Base-by-base conservation (phyloP, 1,140 invertebrate genomes). In the Apis laboriosa region DNA sequence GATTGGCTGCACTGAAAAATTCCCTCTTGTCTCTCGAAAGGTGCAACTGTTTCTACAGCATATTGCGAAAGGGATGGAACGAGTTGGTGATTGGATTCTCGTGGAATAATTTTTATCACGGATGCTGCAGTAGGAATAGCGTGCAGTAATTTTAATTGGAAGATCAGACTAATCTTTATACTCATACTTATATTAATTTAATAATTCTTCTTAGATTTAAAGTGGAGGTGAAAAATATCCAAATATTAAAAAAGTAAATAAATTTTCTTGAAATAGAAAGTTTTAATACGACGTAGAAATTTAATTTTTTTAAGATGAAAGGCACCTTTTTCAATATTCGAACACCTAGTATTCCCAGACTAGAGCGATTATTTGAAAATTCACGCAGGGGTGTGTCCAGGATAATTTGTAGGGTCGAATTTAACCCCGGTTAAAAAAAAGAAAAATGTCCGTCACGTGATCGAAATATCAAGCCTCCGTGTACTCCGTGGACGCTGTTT, bases 391-490 rank as follows among this genome's bases (percentile, higher is more conserved):
- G 21, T n/a, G 49, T n/a, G 49, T 49, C 56, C 43, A 8, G 28
- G 11, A 49, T 43, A 53, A 77, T 77, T 77, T 68, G 34, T 1
- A 12, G 34, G 1, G 21, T 13, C 63, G 24, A 61, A 73, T 43
- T 24, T 9, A 12, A 28, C 58, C 8, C 11, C 11, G 11, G 56
- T 21, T 43, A 43, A 43, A 7, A 43, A 43, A 43, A 7, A 24
- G 68, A 78, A 34, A 66, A 77, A 63, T 28, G 61, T 21, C 17
- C 51, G 56, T 83, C 85, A 66, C 71, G 85, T 84, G 86, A 87
- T 77, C 71, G 86, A 76, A 86, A 87, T 87, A 84, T 76, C 76
- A 86, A 75, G 19, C 53, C 28, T 12, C 17, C 49, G 24, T 51
- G 51, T 53, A 49, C 34, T 24, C 70, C 72, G 28, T 76, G 63